Base-by-base conservation (phyloP, 92 coral and sea anemone species). In the Actinernus sp. region DNA sequence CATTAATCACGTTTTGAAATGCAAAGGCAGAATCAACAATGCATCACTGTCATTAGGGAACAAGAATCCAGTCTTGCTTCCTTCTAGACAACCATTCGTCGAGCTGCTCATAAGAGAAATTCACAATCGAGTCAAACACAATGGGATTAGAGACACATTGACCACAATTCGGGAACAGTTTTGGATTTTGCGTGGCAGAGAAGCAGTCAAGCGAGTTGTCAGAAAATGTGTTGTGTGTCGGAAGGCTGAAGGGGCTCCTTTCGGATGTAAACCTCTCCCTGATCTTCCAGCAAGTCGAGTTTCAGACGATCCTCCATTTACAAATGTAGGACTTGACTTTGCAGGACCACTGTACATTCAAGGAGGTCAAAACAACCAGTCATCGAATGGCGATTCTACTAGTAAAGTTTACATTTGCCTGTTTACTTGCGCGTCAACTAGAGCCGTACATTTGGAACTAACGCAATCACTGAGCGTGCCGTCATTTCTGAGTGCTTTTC, bases 111-210 rank as follows among this genome's bases (percentile, higher is more conserved):
- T 84, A 28, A 62, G 43, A 47, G 62, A 77, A 46, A 74, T 54
- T 28, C 81, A 84, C 58, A 36, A 55, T 19, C 63, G 63, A 56
- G 65, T 78, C 2, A 76, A 84, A 39, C 76, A 77, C 68, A 60
- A 70, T 56, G 81, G 81, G 6, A 62, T 84, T 55, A 60, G 73
- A 40, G 85, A 71, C 79, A 86, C 88, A 19, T 57, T 84, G 33
- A 84, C 81, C 26, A 63, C 91, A 9, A 23, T 78, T 36, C 76
- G 86, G 3, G 86, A 78, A 25, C 25, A 58, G 23, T 84, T 68
- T 57, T 84, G 90, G 74, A 54, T 84, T 28, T 50, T 79, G 71
- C 38, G 89, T 49, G 85, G 89, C 32, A 41, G 79, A 18, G 82
- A 80, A 71, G 65, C 82, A 10, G 63, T 65, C 18, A 71, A 80